Conservation (phyloP, 35 echinoderm and acorn worm genomes). For the Acanthaster planci region DNA sequence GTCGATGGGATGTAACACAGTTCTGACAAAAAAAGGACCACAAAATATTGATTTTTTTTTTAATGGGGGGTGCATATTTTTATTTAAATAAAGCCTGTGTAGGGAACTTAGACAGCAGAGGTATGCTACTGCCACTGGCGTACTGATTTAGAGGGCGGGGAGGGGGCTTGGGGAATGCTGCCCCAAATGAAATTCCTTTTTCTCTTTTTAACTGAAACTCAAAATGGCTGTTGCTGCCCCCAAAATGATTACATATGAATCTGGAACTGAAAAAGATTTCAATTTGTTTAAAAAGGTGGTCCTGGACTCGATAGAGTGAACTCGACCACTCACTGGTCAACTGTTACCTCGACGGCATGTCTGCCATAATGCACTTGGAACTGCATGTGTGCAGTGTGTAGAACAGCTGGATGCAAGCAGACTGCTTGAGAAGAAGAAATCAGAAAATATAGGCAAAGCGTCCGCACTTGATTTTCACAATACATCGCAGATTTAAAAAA, state of each 20-base stretch:
- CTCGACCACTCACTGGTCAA: neutral
- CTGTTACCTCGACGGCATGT: neutral
- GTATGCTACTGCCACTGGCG: neutral
- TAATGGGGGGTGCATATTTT: neutral
- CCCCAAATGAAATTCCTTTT: neutral
- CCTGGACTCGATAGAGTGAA: no score
- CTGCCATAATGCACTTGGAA: neutral
- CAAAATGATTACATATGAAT: no score
- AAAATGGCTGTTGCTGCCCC: neutral
- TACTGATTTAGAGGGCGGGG: neutral
- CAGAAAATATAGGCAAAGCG: neutral
- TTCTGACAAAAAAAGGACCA: neutral
- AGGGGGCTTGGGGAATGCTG: neutral
- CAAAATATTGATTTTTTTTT: neutral
- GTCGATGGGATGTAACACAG: neutral
- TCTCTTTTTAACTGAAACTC: neutral
- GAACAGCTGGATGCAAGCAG: neutral
- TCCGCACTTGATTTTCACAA: neutral
- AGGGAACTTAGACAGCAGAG: no score
- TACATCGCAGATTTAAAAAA: neutral
- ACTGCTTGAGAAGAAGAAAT: neutral
- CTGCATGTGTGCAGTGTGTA: neutral
- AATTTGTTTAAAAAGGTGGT: no score
- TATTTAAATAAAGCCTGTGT: no score
- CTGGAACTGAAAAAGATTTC: no score